Conservation (phyloP, 1,140 invertebrate species). For the Megalopta genalis region DNA sequence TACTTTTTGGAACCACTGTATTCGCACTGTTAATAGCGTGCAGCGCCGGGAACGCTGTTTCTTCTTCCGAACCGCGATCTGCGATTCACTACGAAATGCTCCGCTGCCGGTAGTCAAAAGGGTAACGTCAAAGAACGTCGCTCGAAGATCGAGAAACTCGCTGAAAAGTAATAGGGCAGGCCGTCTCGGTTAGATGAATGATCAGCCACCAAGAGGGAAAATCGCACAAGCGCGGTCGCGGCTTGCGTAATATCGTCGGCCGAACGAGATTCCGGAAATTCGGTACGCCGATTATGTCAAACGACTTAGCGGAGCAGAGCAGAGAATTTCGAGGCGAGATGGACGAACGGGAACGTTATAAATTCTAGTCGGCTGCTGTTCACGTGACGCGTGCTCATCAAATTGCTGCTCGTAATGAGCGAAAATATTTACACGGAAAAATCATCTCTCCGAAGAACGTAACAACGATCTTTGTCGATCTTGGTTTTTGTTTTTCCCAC, state of each 20-base stretch:
- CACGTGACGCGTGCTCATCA: conserved; percentile 29
- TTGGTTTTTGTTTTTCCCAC: too few species aligned
- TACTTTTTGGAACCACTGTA: too few species aligned
- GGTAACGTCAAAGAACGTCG: conserved; percentile 23
- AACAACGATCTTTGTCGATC: too few species aligned
- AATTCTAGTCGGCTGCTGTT: conserved; percentile 49
- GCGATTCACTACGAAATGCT: not conserved
- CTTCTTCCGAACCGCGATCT: not conserved
- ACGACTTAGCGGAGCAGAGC: not conserved
- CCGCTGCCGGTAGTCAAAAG: conserved; percentile 21
- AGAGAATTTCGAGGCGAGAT: conserved; percentile 15
- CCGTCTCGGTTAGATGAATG: conserved; percentile 30
- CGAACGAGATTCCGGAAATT: conserved; percentile 49
- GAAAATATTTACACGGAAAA: not conserved
- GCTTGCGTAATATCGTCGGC: conserved; percentile 35
- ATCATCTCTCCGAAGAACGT: not conserved
- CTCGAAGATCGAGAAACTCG: conserved; percentile 35
- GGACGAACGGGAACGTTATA: conserved; percentile 44
- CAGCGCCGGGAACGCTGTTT: not conserved
- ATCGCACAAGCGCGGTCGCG: conserved; percentile 14
- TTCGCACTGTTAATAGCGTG: not conserved
- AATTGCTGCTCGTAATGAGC: conserved; percentile 44
- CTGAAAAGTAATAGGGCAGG: conserved; percentile 36
- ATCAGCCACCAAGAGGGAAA: conserved; percentile 28
- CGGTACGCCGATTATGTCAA: conserved; percentile 47